phyloP scores from a whole-genome alignment of 2,888 invertebrate genomes.

The Gonocerus acuteangulatus region DNA sequence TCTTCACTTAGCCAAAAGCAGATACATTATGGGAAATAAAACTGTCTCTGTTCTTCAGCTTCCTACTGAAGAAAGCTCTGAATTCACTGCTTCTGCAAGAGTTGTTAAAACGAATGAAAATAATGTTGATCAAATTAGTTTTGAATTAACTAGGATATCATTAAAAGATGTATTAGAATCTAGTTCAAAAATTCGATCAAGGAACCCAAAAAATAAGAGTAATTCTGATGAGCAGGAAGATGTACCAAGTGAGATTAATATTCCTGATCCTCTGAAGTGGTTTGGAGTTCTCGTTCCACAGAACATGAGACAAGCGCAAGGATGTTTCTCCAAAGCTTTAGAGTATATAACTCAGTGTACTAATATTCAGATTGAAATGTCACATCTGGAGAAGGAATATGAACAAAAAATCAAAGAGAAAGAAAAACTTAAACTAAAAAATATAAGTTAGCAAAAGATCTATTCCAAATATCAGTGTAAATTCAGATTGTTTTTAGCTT shows the following conservation, averaged over 20 bases:
- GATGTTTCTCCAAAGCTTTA: constrained; percentile 61
- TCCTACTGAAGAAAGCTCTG: constrained; percentile 55
- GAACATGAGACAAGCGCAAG: constrained; percentile 65
- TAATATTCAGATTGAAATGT: constrained; percentile 59
- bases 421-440: not conserved
- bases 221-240: constrained; percentile 5
- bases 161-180: constrained; percentile 8
- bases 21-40: constrained; percentile 67
- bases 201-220: not conserved
- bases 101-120: constrained; percentile 40
- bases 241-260: constrained; percentile 7
- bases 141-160: constrained; percentile 27
- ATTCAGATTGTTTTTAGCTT: too few relatives aligned
- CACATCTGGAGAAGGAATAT: constrained; percentile 42
- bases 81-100: constrained; percentile 44
- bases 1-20: constrained; percentile 57
- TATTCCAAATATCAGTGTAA: too few relatives aligned
- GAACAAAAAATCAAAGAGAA: constrained; percentile 9
- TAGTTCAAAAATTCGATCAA: not conserved
- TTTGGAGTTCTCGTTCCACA: constrained; percentile 80
- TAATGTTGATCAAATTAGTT: constrained; percentile 35
- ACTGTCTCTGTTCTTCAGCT: constrained; percentile 62
- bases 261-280: constrained; percentile 67
- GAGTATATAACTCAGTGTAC: constrained; percentile 57
- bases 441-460: too few relatives aligned